Conservation (phyloP, 1,140 invertebrate species). For the Drosophila paulistorum region DNA sequence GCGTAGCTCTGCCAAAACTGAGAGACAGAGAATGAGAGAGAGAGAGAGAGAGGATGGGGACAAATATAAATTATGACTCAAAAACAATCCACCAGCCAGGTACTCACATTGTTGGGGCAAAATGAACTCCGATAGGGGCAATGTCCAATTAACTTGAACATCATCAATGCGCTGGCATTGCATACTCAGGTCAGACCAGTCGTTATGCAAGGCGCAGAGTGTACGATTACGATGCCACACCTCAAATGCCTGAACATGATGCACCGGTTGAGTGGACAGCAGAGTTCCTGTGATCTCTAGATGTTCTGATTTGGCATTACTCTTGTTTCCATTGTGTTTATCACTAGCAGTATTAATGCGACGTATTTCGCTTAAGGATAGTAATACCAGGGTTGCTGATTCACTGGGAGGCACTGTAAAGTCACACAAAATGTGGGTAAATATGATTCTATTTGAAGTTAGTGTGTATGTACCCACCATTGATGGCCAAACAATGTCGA, state of each 20-base stretch:
- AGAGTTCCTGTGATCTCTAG: slow-evolving; percentile 12
- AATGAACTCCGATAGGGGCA: slow-evolving; percentile 84
- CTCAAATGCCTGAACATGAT: slow-evolving; percentile 63
- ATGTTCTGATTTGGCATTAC: slow-evolving; percentile 19
- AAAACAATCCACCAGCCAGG: neutral
- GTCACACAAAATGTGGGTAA: slow-evolving; percentile 12
- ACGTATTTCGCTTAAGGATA: slow-evolving; percentile 58
- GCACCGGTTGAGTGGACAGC: slow-evolving; percentile 30
- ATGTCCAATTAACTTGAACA: slow-evolving; percentile 84
- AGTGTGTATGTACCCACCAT: slow-evolving; percentile 85
- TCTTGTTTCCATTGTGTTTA: slow-evolving; percentile 19
- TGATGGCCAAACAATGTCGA: slow-evolving; percentile 86
- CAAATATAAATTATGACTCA: slow-evolving; percentile 35
- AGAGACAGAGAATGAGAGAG: neutral
- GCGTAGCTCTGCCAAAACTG: slow-evolving; percentile 88
- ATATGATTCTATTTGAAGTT: neutral
- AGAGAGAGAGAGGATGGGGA: neutral
- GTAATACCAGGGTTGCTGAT: slow-evolving; percentile 57
- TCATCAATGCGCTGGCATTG: slow-evolving; percentile 86
- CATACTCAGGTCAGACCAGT: slow-evolving; percentile 78
- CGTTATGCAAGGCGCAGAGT: slow-evolving; percentile 88
- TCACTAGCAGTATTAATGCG: slow-evolving; percentile 36
- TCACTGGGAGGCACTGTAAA: slow-evolving; percentile 66
- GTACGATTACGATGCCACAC: slow-evolving; percentile 85
- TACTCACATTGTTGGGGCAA: slow-evolving; percentile 73